Conservation (phyloP, 2,113 vertebrate species). For the Podocnemis expansa region DNA sequence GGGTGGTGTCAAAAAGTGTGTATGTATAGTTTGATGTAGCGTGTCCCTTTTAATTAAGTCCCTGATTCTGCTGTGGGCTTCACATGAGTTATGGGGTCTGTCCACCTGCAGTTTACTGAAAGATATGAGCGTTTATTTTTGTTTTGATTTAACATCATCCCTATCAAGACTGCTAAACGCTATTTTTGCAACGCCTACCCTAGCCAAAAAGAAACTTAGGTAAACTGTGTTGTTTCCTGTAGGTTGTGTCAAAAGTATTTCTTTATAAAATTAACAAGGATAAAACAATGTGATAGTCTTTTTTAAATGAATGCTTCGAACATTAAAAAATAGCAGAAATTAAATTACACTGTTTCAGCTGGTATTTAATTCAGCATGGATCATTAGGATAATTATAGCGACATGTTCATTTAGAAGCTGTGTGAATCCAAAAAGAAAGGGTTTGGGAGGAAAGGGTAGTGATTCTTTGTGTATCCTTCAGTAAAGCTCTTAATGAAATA, state of each 20-base stretch:
- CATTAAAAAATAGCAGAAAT: not conserved
- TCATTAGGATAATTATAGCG: constrained; percentile 66
- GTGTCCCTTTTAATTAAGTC: not conserved
- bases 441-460: constrained; percentile 43
- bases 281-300: not conserved
- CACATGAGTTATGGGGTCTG: not conserved
- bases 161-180: not conserved
- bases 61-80: not conserved
- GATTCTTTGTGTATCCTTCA: constrained; percentile 20
- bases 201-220: not conserved
- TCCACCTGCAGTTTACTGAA: not conserved
- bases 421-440: constrained; percentile 62
- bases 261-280: constrained; percentile 23
- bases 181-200: not conserved
- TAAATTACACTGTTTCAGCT: constrained; percentile 9
- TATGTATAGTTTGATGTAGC: not conserved
- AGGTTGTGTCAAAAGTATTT: constrained; percentile 16
- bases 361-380: constrained; percentile 37
- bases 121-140: not conserved
- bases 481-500: constrained; percentile 48
- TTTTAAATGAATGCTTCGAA: not conserved
- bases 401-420: constrained; percentile 39
- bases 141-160: not conserved
- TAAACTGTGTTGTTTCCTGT: not conserved
- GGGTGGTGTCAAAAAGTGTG: not conserved